Conservation (phyloP, 2,113 vertebrate species). For the Apaloderma vittatum region DNA sequence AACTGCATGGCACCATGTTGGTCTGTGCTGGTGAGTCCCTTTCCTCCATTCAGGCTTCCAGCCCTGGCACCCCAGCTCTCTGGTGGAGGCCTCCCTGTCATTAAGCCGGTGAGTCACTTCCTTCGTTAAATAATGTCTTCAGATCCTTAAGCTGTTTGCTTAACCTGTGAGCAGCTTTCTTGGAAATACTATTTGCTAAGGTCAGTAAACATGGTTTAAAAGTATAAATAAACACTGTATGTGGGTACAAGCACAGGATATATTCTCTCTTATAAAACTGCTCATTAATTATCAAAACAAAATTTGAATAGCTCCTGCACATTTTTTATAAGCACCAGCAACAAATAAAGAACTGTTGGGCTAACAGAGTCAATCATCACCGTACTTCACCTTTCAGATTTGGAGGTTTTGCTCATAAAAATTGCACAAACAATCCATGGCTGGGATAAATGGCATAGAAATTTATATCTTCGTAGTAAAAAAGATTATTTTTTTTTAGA, state of each 20-base stretch:
- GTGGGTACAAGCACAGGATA: background rate
- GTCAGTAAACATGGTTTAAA: slow-evolving; percentile 38
- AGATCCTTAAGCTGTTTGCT: background rate
- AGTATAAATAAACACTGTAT: slow-evolving; percentile 32
- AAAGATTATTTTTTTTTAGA: background rate
- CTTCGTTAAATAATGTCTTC: slow-evolving; percentile 1
- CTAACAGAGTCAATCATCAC: background rate
- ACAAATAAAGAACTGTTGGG: background rate
- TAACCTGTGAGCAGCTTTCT: slow-evolving; percentile 42
- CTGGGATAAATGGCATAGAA: background rate
- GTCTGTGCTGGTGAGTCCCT: rapidly evolving
- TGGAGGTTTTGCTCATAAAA: background rate
- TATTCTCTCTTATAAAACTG: slow-evolving; percentile 11
- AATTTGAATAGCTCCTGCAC: background rate
- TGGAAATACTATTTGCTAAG: slow-evolving; percentile 13
- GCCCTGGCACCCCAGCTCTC: background rate
- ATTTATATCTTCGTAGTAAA: background rate
- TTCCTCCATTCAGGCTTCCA: background rate
- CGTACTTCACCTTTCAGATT: background rate
- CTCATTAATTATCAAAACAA: background rate
- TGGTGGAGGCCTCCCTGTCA: background rate
- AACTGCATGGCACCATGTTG: rapidly evolving
- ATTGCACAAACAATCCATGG: background rate
- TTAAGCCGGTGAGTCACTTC: slow-evolving; percentile 31
- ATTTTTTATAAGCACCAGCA: background rate